A percentile compares a stretch with the other conserved stretches of the same genome.
phyloP scores from a whole-genome alignment of 2,113 vertebrate species.

The Mastomys coucha region DNA sequence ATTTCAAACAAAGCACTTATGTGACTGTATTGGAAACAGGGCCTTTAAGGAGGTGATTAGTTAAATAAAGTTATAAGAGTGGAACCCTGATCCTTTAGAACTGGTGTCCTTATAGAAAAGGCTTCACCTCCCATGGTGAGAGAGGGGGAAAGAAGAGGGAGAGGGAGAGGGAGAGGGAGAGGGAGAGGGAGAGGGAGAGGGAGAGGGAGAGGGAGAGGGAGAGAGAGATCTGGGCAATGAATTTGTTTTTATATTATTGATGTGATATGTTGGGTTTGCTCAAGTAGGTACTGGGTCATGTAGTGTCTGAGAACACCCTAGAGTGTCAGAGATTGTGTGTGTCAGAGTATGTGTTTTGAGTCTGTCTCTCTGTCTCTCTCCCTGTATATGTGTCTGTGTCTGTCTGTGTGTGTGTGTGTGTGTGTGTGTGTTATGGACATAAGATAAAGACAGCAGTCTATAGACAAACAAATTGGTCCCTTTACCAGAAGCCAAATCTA shows the following conservation, averaged over 20 bases:
- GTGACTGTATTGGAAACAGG: neutral
- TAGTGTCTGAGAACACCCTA: too few species aligned
- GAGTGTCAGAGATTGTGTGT: too few species aligned
- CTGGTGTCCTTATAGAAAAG: neutral
- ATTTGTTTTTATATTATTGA: too few species aligned
- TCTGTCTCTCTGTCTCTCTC: too few species aligned
- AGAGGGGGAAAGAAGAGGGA: too few species aligned
- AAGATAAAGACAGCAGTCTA: neutral
- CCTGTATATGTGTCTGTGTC: neutral
- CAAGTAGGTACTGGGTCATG: too few species aligned
- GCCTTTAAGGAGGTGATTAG: neutral
- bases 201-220: too few species aligned
- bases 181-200: too few species aligned
- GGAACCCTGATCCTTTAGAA: neutral
- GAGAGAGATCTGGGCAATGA: too few species aligned
- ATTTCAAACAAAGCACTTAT: neutral
- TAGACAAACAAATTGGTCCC: neutral
- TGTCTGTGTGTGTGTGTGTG: neutral
- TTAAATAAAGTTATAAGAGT: neutral
- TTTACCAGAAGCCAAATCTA: neutral
- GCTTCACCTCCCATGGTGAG: neutral
- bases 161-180: too few species aligned
- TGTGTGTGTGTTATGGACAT: neutral
- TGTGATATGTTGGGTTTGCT: too few species aligned
- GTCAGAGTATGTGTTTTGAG: too few species aligned